Evolutionary conservation across 2,113 vertebrate genomes (phyloP).

Genomic region (Vicugna pacos): DNA sequence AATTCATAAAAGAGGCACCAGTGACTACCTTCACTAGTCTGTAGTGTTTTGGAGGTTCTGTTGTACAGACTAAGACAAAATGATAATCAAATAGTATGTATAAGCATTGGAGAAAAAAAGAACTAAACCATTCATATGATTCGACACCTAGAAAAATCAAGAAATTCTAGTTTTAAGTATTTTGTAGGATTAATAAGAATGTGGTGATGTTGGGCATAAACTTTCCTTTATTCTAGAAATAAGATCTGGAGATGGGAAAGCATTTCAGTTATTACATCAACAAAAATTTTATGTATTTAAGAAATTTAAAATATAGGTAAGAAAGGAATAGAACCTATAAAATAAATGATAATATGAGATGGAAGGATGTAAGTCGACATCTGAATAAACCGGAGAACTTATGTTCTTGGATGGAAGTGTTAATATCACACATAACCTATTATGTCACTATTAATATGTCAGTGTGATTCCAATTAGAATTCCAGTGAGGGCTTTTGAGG

Average conservation of each 20-base stretch:
- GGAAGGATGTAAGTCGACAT: neutral
- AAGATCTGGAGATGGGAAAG: constrained; percentile 33
- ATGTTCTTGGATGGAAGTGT: neutral
- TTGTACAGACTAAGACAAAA: neutral
- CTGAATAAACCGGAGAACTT: neutral
- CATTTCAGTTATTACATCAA: neutral
- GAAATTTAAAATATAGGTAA: neutral
- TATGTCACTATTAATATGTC: neutral
- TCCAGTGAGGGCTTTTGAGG: neutral
- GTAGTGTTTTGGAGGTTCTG: neutral
- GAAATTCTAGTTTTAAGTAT: neutral
- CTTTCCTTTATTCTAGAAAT: constrained; percentile 24
- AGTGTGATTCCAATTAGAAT: neutral
- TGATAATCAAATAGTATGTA: neutral
- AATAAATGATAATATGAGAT: neutral
- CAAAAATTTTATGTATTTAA: neutral
- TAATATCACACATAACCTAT: constrained; percentile 29
- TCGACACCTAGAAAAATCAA: neutral
- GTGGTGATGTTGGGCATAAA: neutral
- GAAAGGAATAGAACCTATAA: neutral
- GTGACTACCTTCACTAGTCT: neutral
- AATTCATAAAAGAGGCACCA: neutral
- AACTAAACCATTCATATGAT: neutral
- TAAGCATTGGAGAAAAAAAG: neutral
- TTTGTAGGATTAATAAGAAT: constrained; percentile 26